Percentiles rank a stretch among this genome's conserved stretches.
These are phyloP conservation scores for Oenanthe melanoleuca DNA, from an alignment of 2,113 vertebrate species.

Conservation along the genomic window DNA sequence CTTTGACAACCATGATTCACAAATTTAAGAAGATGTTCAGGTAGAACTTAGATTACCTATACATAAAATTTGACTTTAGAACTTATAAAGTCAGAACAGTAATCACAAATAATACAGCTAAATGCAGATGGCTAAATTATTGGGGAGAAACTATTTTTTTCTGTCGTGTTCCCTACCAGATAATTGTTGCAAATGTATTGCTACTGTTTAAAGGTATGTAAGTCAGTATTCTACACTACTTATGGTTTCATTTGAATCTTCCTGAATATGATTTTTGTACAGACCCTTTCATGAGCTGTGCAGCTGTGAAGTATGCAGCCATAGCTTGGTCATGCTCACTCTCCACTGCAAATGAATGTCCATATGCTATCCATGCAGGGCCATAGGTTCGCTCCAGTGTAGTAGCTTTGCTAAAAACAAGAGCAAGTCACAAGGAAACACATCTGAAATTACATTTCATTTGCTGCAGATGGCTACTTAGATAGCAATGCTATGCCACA, in stretches of 20 bases:
- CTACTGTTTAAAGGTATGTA: neutral
- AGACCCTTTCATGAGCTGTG: constrained; percentile 99
- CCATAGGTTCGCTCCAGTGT: constrained; percentile 94
- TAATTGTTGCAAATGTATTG: neutral
- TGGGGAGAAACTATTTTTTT: neutral
- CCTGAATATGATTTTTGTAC: neutral
- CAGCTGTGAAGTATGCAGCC: constrained; percentile 98
- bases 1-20: neutral
- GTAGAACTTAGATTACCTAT: neutral
- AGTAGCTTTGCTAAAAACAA: constrained; percentile 89
- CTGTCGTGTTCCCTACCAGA: neutral
- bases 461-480: neutral
- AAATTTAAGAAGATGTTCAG: neutral
- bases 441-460: neutral
- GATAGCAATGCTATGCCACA: neutral
- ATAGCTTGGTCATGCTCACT: constrained; percentile 98
- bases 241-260: neutral
- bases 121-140: neutral
- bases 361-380: constrained; percentile 97
- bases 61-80: neutral
- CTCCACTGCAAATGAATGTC: constrained; percentile 97
- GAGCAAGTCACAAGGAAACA: neutral
- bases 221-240: neutral
- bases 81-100: neutral
- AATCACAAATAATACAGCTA: neutral